Evolutionary conservation across 1,140 invertebrate genomes (phyloP).

Genomic region (Panagrolaimus sp.): DNA sequence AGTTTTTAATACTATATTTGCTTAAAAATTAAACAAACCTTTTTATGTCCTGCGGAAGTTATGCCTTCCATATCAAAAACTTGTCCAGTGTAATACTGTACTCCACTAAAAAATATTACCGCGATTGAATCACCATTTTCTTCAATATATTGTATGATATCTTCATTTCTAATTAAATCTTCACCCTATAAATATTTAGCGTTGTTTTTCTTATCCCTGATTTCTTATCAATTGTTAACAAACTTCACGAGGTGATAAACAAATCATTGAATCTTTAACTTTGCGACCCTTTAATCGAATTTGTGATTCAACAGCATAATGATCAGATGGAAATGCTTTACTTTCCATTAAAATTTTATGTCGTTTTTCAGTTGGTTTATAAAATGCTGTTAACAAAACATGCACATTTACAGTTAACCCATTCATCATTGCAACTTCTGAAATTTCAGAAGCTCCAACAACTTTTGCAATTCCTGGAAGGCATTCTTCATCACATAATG

Average conservation of each 20-base stretch:
- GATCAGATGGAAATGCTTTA: slow-evolving; percentile 67
- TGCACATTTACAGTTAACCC: slow-evolving; percentile 62
- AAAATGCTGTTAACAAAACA: slow-evolving; percentile 63
- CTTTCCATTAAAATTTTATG: slow-evolving; percentile 67
- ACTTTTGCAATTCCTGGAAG: slow-evolving; percentile 59
- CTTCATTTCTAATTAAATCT: slow-evolving; percentile 62
- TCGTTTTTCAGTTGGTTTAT: slow-evolving; percentile 63
- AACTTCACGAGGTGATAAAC: slow-evolving; percentile 64
- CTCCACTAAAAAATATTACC: slow-evolving; percentile 65
- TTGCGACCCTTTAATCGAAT: slow-evolving; percentile 64
- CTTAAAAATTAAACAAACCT: slow-evolving; percentile 58
- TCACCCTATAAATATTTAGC: slow-evolving; percentile 63
- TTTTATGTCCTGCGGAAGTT: slow-evolving; percentile 63
- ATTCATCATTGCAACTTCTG: slow-evolving; percentile 63
- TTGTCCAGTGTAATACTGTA: slow-evolving; percentile 69
- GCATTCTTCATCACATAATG: slow-evolving; percentile 60
- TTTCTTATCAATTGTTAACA: slow-evolving; percentile 18
- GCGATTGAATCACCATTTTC: slow-evolving; percentile 65
- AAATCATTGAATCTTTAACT: slow-evolving; percentile 62
- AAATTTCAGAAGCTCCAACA: slow-evolving; percentile 59
- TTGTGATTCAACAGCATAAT: slow-evolving; percentile 67
- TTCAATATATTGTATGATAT: slow-evolving; percentile 65
- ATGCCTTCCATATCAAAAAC: slow-evolving; percentile 66
- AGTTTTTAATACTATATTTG: no score
- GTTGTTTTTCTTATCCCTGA: slow-evolving; percentile 1